These are phyloP conservation scores for Drosophila leonis DNA, from an alignment of 2,888 invertebrate species.

Conservation along the genomic window DNA sequence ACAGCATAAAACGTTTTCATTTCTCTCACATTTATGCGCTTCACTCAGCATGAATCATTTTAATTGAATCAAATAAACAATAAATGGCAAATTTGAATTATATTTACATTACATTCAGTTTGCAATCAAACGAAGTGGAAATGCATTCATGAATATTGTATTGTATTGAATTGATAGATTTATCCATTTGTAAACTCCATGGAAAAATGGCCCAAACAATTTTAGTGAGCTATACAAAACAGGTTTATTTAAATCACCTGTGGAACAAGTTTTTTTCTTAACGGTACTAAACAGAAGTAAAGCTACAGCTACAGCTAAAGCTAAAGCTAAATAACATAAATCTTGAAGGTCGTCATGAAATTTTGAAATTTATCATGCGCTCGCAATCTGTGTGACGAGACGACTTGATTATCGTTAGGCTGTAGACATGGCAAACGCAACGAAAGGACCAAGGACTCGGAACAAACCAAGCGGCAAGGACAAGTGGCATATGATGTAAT, in stretches of 20 bases:
- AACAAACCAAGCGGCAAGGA: slow-evolving; percentile 31
- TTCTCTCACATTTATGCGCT: slow-evolving; percentile 2
- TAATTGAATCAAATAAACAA: slow-evolving; percentile 12
- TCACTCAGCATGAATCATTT: neutral
- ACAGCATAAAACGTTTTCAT: neutral
- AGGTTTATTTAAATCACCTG: neutral
- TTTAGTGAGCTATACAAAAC: slow-evolving; percentile 9
- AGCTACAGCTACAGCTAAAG: neutral
- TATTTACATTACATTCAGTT: slow-evolving; percentile 6
- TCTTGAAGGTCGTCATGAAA: slow-evolving; percentile 24
- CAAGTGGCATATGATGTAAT: slow-evolving; percentile 49
- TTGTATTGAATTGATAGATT: slow-evolving; percentile 1
- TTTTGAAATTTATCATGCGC: slow-evolving; percentile 17
- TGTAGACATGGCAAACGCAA: neutral
- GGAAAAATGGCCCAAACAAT: slow-evolving; percentile 8
- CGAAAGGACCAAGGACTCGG: slow-evolving; percentile 37
- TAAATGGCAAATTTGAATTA: slow-evolving; percentile 11
- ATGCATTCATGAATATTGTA: slow-evolving; percentile 21
- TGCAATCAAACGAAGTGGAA: slow-evolving; percentile 7
- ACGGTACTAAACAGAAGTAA: slow-evolving; percentile 5
- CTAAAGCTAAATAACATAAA: neutral
- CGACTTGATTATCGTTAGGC: slow-evolving; percentile 36
- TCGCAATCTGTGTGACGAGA: slow-evolving; percentile 19
- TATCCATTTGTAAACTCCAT: neutral
- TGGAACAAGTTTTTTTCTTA: slow-evolving; percentile 1